These are phyloP conservation scores for Drosophila quinaria DNA, from an alignment of 2,888 invertebrate genomes.

Conservation along the genomic window DNA sequence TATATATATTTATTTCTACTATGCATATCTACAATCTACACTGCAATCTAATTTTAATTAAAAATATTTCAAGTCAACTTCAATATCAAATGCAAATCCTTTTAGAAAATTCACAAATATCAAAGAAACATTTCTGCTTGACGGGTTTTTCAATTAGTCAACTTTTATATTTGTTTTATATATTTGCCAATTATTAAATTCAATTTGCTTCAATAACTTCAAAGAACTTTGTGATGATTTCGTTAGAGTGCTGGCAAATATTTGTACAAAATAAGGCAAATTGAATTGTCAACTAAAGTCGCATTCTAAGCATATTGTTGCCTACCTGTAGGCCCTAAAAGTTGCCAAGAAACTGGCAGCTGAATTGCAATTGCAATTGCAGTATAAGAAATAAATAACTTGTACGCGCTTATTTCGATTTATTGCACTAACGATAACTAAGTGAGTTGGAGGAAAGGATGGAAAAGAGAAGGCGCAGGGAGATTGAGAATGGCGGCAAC, in stretches of 20 bases:
- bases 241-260: background rate
- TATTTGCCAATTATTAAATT: background rate
- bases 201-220: background rate
- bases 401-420: slow-evolving; percentile 66
- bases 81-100: background rate
- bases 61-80: too few species aligned
- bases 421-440: slow-evolving; percentile 66
- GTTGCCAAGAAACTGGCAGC: background rate
- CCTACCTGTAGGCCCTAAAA: slow-evolving; percentile 29
- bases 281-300: background rate
- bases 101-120: background rate
- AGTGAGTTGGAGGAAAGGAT: background rate
- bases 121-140: background rate
- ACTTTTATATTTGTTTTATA: background rate
- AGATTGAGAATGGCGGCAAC: slow-evolving; percentile 43
- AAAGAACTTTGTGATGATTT: background rate
- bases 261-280: background rate
- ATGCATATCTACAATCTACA: too few species aligned
- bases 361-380: slow-evolving; percentile 15
- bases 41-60: too few species aligned
- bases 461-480: background rate
- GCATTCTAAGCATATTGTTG: slow-evolving; percentile 12
- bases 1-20: too few species aligned
- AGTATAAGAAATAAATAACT: slow-evolving; percentile 28
- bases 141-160: background rate